Conservation (phyloP, 2,797 vertebrate species). For the Cyprinella venusta region DNA sequence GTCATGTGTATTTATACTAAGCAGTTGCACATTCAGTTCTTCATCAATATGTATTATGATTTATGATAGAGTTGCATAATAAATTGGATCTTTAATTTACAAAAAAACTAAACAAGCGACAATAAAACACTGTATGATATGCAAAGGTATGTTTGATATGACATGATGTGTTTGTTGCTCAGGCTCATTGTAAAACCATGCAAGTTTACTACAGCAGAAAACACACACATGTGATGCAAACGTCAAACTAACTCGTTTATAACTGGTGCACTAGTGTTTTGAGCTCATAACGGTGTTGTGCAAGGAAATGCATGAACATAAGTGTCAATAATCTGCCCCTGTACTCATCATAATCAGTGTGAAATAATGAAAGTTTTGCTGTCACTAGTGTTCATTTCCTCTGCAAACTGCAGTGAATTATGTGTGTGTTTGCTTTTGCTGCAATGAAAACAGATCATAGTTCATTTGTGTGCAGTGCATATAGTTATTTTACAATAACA, state of each 20-base stretch:
- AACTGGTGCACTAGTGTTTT: neutral
- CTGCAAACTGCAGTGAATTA: too few species aligned
- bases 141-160: neutral
- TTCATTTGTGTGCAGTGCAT: neutral
- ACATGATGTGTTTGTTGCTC: neutral
- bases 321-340: too few species aligned
- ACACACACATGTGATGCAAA: too few species aligned
- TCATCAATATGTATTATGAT: neutral
- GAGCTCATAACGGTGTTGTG: neutral
- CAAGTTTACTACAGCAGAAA: too few species aligned
- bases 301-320: too few species aligned
- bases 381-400: neutral
- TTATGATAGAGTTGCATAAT: neutral
- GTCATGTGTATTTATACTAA: neutral
- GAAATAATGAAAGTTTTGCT: neutral
- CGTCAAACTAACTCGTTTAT: neutral
- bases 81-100: neutral
- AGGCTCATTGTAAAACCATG: neutral
- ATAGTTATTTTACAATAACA: neutral
- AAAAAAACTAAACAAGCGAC: neutral
- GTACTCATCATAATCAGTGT: neutral
- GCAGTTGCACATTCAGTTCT: neutral
- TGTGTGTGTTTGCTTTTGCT: neutral
- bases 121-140: neutral
- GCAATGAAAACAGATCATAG: neutral